Conservation (phyloP, 2,888 invertebrate genomes). For the Xestia rhomboidea region DNA sequence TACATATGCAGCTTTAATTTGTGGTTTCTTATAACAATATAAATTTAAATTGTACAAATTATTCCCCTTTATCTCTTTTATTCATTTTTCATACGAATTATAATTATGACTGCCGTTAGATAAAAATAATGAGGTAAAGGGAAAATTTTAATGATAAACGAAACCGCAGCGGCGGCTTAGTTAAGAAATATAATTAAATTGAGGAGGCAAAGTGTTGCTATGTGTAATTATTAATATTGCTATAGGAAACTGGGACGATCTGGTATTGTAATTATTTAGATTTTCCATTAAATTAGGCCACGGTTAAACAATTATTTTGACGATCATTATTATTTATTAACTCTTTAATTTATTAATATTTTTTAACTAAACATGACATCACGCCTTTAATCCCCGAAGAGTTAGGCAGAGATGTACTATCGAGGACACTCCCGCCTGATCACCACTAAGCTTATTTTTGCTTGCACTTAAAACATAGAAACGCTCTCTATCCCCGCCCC, state of each 20-base stretch:
- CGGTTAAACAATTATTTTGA: neutral
- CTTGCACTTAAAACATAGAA: no score
- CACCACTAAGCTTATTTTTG: no score
- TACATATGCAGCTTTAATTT: neutral
- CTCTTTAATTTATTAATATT: no score
- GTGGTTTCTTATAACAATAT: constrained; percentile 7
- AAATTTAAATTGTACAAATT: constrained; percentile 11
- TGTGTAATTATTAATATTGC: constrained; percentile 1
- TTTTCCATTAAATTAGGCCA: neutral
- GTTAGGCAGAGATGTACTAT: neutral
- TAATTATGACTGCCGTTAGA: neutral
- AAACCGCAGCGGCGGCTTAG: neutral
- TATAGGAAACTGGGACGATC: neutral
- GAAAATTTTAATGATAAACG: neutral
- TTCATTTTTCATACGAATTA: constrained; percentile 8
- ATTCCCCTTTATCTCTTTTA: constrained; percentile 2
- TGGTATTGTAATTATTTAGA: neutral
- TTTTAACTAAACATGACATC: no score
- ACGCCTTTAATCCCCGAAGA: neutral
- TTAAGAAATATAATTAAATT: constrained; percentile 10
- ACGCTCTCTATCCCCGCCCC: no score
- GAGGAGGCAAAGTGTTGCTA: constrained; percentile 13
- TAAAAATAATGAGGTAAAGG: constrained; percentile 14
- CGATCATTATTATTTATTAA: neutral
- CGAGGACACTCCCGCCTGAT: no score